Base-by-base conservation (phyloP, 2,888 invertebrate species). In the Apodemia mormo region DNA sequence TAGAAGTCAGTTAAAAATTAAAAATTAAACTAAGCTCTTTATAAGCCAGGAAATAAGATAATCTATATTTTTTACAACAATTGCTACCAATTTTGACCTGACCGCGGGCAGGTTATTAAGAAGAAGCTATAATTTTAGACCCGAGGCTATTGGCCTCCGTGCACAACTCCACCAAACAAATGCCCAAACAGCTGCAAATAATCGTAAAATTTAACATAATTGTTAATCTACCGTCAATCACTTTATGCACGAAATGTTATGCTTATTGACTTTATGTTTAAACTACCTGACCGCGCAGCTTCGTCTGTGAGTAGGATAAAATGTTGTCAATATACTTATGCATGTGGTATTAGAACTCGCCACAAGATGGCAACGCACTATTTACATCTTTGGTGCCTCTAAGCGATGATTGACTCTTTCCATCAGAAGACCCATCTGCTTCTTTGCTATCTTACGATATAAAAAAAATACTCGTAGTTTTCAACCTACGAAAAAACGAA, bases 131-230 rank as follows among this genome's bases (percentile, higher is more conserved):
- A 61, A 61, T 61, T 61, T 61, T 12, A 61, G 61, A 61, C 61
- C 61, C 33, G 14, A 33, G 61, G 61, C 61, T 61, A 61, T 61
- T 61, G 30, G 61, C 61, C 61, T 61, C 33, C 61, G 33, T 61
- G 61, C 30, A 33, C 30, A 58, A 58, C 52, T 14, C 37, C 37
- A 37, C 14, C 61, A 61, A 61, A 61, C 61, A 61, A 61, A 61
- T 61, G 33, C 30, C 61, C 61, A 52, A 52, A 52, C 52, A 61
- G 61, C 61, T 61, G 61, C 61, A 33, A 61, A 61, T 61, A 61
- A 61, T 33, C 61, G 33, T 30, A 61, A 33, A 14, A 6, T 61
- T 61, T 61, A 61, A 14, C 33, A 33, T 61, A 61, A 61, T 61
- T 61, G 29, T 61, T 30, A 61, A 61, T 61, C 61, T 61, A 52